Base-by-base conservation (phyloP, 1,140 invertebrate genomes). In the Zaprionus ghesquierei region DNA sequence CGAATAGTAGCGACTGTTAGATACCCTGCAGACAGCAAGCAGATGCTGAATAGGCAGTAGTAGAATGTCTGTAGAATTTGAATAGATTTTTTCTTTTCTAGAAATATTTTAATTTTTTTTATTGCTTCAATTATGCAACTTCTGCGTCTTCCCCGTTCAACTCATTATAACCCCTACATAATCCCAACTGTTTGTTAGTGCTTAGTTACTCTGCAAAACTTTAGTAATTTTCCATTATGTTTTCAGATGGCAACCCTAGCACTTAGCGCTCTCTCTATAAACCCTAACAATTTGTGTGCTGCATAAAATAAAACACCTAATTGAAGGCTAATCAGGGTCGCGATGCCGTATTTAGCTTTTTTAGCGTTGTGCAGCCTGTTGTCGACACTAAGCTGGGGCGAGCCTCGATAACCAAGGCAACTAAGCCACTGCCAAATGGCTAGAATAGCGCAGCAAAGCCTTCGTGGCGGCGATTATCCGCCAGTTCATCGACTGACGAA, bases 401-500 rank as follows among this genome's bases (percentile, higher is more conserved):
- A 51, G 27, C 60, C 12, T 22, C 27, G 53, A 50, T 55, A 63
- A 66, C 49, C 60, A 51, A 71, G 78, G 58, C 53, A 68, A 73
- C 73, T 89, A 89, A 87, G 82, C 84, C 72, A 76, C 44, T 69
- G 53, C 35, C 73, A 62, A 41, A 56, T 73, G 66, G 56, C 55
- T 64, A 65, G 60, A 55, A 35, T 59, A 70, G 64, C 41, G 18
- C 18, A 22, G 27, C 62, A 73, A n/a, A n/a, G n/a, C n/a, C n/a
- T n/a, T n/a, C n/a, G n/a, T n/a, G 46, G 68, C 71, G 49, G 60
- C 78, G 81, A 82, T 87, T 87, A 87, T 87, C 72, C 82, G 51
- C 41, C 81, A 79, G 82, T 86, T 86, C 77, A 85, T 81, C 70
- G 68, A 59, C 51, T 55, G 51, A 41, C 31, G 9, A 58, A 64